Evolutionary conservation across 53 echinoderm and acorn worm genomes (phyloP).

Genomic region (Actinopyga echinites): DNA sequence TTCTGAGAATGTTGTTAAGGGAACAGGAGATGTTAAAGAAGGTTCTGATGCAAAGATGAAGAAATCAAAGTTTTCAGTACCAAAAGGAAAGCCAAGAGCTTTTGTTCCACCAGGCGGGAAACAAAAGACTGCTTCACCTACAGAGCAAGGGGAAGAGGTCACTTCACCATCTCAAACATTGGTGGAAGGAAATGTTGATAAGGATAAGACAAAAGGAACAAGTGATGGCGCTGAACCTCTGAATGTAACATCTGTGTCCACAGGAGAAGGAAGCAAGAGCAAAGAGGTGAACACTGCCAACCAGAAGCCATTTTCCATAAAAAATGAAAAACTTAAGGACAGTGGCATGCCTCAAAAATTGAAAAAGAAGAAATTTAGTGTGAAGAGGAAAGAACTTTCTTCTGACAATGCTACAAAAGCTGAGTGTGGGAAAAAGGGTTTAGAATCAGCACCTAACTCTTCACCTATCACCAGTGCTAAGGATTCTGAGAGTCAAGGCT

Average conservation of each 20-base stretch:
- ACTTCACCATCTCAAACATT: no score
- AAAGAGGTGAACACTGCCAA: background rate
- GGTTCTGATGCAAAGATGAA: conserved; percentile 15
- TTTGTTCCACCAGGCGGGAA: background rate
- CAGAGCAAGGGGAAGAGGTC: no score
- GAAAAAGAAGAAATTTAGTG: conserved; percentile 27
- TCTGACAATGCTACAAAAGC: background rate
- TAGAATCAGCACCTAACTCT: background rate
- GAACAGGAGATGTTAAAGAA: no score
- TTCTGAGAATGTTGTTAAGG: background rate
- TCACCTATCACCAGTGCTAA: no score
- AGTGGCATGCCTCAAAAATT: background rate
- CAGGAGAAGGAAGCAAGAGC: background rate
- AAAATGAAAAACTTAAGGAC: background rate
- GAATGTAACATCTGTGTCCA: background rate
- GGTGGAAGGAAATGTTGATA: background rate
- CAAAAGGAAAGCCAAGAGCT: conserved; percentile 17
- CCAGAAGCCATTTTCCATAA: background rate
- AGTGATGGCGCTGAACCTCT: background rate
- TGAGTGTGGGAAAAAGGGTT: no score
- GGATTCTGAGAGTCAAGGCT: background rate
- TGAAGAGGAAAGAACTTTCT: background rate
- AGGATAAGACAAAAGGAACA: background rate
- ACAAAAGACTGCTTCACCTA: background rate
- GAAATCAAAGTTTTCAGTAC: conserved; percentile 23